A percentile compares a stretch with the other conserved stretches of the same genome.
These are phyloP conservation scores for Stichopus chloronotus DNA, from an alignment of 35 echinoderm and acorn worm genomes.

Conservation along the genomic window DNA sequence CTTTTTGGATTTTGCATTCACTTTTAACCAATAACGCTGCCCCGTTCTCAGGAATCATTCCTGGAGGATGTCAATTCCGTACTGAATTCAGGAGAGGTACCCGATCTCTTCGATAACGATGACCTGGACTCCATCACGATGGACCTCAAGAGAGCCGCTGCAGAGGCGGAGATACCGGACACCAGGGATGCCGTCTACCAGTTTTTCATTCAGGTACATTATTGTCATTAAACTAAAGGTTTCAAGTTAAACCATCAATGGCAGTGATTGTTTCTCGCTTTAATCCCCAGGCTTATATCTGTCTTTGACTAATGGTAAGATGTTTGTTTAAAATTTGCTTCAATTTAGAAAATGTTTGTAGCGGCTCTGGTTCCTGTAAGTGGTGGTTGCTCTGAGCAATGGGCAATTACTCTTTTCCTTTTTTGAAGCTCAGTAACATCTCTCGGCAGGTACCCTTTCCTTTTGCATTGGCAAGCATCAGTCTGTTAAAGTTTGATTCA, in stretches of 20 bases:
- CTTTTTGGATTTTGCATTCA: too few relatives aligned
- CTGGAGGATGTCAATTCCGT: conserved; percentile 95
- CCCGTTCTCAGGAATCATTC: conserved; percentile 77
- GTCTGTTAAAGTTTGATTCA: too few relatives aligned
- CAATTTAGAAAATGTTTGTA: too few relatives aligned
- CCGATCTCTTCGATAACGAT: conserved; percentile 97
- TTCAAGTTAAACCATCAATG: not conserved
- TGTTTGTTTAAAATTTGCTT: too few relatives aligned
- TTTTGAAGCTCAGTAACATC: too few relatives aligned
- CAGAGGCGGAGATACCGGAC: conserved; percentile 93
- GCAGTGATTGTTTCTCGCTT: not conserved
- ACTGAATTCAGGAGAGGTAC: conserved; percentile 96
- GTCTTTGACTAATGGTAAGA: not conserved
- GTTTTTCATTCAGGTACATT: conserved; percentile 93
- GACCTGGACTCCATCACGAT: conserved; percentile 93
- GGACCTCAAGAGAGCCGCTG: conserved; percentile 90
- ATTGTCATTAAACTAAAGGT: not conserved
- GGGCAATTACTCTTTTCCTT: too few relatives aligned
- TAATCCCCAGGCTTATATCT: not conserved
- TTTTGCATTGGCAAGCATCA: too few relatives aligned
- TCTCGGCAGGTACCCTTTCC: too few relatives aligned
- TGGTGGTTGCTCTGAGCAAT: too few relatives aligned
- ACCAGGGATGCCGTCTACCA: conserved; percentile 93
- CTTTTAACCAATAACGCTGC: not conserved
- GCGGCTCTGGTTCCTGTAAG: too few relatives aligned